phyloP scores from a whole-genome alignment of 1,140 invertebrate genomes.

The Venturia canescens region DNA sequence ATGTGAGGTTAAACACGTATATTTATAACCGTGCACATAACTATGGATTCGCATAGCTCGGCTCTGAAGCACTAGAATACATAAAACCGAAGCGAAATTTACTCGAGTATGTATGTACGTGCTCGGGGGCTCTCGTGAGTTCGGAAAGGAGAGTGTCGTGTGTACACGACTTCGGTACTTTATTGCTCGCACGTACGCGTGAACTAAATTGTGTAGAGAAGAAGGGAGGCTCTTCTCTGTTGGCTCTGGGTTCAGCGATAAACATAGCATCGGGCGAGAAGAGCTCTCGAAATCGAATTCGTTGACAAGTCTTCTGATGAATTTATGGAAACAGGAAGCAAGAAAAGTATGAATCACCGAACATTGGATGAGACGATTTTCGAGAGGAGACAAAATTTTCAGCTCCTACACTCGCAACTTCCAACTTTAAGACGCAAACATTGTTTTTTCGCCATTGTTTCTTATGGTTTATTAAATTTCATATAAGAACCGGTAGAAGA shows the following conservation, averaged over 20 bases:
- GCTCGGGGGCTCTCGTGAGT: conserved; percentile 21
- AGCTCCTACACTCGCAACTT: neutral
- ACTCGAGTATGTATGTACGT: conserved; percentile 32
- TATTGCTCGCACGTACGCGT: conserved; percentile 11
- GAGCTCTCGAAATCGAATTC: neutral
- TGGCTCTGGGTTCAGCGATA: conserved; percentile 30
- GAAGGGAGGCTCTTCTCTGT: neutral
- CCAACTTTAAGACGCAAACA: neutral
- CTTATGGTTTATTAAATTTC: too few species aligned
- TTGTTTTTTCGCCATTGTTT: too few species aligned
- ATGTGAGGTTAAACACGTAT: neutral
- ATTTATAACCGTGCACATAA: too few species aligned
- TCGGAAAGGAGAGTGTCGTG: neutral
- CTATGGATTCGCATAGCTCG: neutral
- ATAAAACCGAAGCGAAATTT: conserved; percentile 35
- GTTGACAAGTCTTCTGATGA: conserved; percentile 25
- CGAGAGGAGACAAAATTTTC: neutral
- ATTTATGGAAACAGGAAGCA: neutral
- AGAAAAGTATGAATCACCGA: neutral
- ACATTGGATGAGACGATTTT: neutral
- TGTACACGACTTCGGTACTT: conserved; percentile 27
- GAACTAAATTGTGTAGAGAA: neutral
- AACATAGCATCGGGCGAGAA: conserved; percentile 26
- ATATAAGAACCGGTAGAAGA: too few species aligned
- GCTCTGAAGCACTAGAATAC: conserved; percentile 13